Evolutionary conservation across 2,888 invertebrate genomes (phyloP).

Genomic region (Orgyia antiqua): DNA sequence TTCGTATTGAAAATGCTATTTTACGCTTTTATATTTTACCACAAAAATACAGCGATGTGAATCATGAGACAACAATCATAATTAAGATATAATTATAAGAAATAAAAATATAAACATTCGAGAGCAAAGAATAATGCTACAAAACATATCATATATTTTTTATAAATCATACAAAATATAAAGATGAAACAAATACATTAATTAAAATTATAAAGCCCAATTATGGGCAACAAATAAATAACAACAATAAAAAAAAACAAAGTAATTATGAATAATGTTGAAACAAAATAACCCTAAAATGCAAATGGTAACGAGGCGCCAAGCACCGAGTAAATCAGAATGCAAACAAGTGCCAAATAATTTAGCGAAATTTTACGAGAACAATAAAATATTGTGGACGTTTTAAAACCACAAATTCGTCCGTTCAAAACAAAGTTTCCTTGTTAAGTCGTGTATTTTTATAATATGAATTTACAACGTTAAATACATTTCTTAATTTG

Average conservation of each 20-base stretch:
- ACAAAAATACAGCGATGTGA: no score
- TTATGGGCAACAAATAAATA: conserved; percentile 4
- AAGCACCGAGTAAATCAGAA: conserved; percentile 44
- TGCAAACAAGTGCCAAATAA: conserved; percentile 48
- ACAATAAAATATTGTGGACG: conserved; percentile 53
- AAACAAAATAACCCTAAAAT: conserved; percentile 32
- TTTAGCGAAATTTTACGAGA: conserved; percentile 55
- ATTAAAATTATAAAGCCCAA: neutral
- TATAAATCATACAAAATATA: no score
- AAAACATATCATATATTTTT: no score
- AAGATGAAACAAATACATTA: no score
- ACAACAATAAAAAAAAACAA: conserved; percentile 17
- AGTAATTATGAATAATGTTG: conserved; percentile 17
- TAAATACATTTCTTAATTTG: conserved; percentile 15
- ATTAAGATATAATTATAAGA: no score
- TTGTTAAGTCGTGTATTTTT: conserved; percentile 41
- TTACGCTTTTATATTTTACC: no score
- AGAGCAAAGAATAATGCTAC: no score
- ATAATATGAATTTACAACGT: conserved; percentile 26
- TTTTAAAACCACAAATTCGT: conserved; percentile 53
- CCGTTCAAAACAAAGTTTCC: conserved; percentile 45
- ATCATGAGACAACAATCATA: no score
- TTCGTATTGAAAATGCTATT: no score
- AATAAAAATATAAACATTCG: no score
- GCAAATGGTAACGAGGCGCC: conserved; percentile 36